phyloP scores from a whole-genome alignment of 2,888 invertebrate species.

The Oxystoma pomonae region DNA sequence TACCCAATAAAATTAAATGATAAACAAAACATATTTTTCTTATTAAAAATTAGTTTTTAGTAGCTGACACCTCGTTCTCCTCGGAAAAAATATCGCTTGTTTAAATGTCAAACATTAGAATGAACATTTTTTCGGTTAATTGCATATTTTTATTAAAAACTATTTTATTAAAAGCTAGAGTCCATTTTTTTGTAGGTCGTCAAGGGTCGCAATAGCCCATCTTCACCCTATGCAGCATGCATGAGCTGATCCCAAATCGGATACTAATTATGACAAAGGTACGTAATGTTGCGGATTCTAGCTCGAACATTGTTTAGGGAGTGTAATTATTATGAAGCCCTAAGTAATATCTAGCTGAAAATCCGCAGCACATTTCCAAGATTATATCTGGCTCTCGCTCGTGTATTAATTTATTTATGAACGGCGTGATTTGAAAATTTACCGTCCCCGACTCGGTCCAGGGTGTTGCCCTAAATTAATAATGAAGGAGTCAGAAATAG shows the following conservation, averaged over 20 bases:
- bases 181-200: no score
- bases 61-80: no score
- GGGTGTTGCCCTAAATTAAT: conserved; percentile 29
- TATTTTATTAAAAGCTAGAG: no score
- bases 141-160: no score
- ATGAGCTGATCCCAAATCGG: background rate
- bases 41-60: no score
- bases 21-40: no score
- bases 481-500: conserved; percentile 28
- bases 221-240: no score
- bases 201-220: no score
- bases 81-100: no score
- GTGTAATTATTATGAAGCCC: background rate
- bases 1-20: no score
- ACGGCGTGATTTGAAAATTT: conserved; percentile 34
- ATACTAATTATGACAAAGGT: background rate
- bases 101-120: no score
- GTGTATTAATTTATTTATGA: conserved; percentile 32
- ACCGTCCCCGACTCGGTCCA: conserved; percentile 25
- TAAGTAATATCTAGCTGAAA: conserved; percentile 6
- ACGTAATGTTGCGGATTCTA: background rate
- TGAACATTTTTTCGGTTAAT: no score
- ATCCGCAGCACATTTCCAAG: conserved; percentile 5
- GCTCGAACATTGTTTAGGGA: background rate
- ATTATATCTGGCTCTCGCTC: conserved; percentile 2